Conservation (phyloP, 2,113 vertebrate genomes). For the Mus spicilegus region DNA sequence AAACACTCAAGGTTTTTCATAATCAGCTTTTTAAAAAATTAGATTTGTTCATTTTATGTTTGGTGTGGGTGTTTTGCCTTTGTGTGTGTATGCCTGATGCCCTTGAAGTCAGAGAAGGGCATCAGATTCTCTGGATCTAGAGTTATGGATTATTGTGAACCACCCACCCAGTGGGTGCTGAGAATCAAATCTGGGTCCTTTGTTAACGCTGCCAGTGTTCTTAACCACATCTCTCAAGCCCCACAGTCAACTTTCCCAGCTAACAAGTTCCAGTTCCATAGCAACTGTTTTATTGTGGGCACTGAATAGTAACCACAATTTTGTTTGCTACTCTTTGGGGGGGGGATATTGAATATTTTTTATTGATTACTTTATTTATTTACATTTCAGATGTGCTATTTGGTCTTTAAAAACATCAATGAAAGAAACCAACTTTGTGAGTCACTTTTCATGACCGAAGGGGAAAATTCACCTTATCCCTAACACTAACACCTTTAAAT, state of each 20-base stretch:
- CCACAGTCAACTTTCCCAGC: conserved; percentile 5
- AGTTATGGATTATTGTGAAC: not conserved
- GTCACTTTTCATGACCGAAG: conserved; percentile 23
- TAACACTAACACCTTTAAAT: not conserved
- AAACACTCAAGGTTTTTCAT: not conserved
- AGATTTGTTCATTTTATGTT: not conserved
- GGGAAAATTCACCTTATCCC: not conserved
- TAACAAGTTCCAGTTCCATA: conserved; percentile 28
- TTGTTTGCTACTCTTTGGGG: conserved; percentile 17
- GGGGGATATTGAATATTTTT: too few relatives aligned
- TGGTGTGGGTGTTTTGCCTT: not conserved
- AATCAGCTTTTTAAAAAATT: not conserved
- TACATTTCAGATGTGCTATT: not conserved
- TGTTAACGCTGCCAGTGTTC: not conserved
- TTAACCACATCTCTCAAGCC: not conserved
- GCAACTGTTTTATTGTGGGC: conserved; percentile 2
- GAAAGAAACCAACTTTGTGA: conserved; percentile 24
- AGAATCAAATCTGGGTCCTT: not conserved
- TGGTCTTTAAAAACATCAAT: conserved; percentile 34
- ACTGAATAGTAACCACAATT: conserved; percentile 39
- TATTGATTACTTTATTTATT: too few relatives aligned
- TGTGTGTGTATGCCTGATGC: not conserved
- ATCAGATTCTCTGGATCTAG: not conserved
- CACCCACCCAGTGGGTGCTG: not conserved
- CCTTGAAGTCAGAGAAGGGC: not conserved